Base-by-base conservation (phyloP, 2,113 vertebrate species). In the Athene noctua region DNA sequence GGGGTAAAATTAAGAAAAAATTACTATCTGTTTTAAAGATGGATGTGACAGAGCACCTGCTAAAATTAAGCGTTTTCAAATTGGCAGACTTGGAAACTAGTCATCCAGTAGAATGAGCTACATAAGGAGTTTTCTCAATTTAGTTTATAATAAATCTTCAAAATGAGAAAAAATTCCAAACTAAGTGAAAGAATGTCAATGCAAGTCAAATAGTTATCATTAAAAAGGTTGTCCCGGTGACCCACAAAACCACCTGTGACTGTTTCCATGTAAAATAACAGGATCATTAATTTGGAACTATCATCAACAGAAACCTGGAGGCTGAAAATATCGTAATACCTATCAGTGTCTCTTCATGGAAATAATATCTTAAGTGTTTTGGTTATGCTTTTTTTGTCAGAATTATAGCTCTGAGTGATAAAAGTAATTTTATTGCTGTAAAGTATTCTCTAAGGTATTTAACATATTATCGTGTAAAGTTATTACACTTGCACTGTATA, bases 11-110 rank as follows among this genome's bases (percentile, higher is more conserved):
- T 42, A 94, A 94, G 65, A 81, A 81, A 73, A 89, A 81, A 87
- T 40, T 84, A 36, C 19, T 44, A 11, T 80, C n/a, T 54, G 23
- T 42, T 91, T 89, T 87, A 91, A 63, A 71, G 55, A 89, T 42
- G 29, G 42, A 67, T 82, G 6, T 85, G 38, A 79, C 36, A 81
- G 17, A 79, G 23, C 47, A 79, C 57, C 73, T 94, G 70, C 85
- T 92, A 94, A 88, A 90, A 90, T 85, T 51, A 94, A 87, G 13
- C 46, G 55, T 67, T 94, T 94, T 89, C 44, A 85, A 27, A 93
- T 90, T 42, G 82, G 17, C 38, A 94, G 59, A 38, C 46, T 84
- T 57, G 8, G 52, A 90, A 88, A 72, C 22, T 52, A 71, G 14
- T 79, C 68, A 91, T 66, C 42, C 5, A 62, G 46, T 14, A 79